Evolutionary conservation across 2,113 vertebrate genomes (phyloP), one percentile per base, ranked within the genome.

Genomic region (Austrofundulus limnaeus): DNA sequence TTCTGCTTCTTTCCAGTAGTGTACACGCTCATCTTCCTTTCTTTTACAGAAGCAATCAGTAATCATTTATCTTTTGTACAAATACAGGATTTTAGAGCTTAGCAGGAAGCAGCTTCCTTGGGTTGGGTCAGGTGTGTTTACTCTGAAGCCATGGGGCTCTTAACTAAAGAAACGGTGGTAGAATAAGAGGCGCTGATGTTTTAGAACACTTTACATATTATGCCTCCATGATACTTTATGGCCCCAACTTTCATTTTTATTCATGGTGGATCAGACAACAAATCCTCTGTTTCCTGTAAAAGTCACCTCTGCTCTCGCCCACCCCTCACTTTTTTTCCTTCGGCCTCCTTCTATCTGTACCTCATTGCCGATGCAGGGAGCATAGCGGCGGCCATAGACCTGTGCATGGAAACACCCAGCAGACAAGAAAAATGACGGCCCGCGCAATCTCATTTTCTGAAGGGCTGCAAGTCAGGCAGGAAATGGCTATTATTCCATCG

Each of bases 381-480:
- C 91, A 92, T 95, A 93, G 88, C 89, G 1, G 77, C 54, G 19
- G 82, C 84, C 76, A 76, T 92, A 72, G 90, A 92, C 90, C 85
- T 84, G 90, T 66, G 91, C 89, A 43, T 80, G 92, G 92, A 90
- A 94, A 94, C 89, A 80, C 91, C 63, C 91, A 87, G 92, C 94
- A 95, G 95, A 97, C 94, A 97, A 97, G 96, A 98, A 98, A 97
- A 97, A 98, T 97, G 96, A 96, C 93, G 94, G 92, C 93, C 84
- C 58, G 93, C 61, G 84, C 95, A 94, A 97, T 97, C 95, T 98
- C 96, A 98, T 98, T 97, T 98, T 96, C 94, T 89, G 94, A 96
- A 94, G 94, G 94, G 95, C 95, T 95, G 95, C 95, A 94, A 96
- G 95, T 96, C 96, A 95, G 95, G 93, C 95, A 95, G 96, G 96